Evolutionary conservation across 1,140 invertebrate species (phyloP), one percentile per base, ranked within the genome.

Genomic region (Scaptomyza hsui): DNA sequence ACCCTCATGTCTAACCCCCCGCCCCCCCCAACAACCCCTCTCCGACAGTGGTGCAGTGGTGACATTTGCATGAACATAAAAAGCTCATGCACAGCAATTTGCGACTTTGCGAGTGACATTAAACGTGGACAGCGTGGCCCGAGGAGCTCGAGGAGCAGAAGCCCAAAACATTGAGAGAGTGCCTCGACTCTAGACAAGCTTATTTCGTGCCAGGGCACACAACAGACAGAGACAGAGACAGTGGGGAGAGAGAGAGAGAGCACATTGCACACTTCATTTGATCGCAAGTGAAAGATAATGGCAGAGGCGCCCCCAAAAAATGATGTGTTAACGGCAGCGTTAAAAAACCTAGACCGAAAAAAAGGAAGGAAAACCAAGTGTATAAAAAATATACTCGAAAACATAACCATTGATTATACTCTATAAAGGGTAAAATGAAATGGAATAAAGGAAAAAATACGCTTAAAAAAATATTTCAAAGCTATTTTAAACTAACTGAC

Each of bases 21-120:
- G 0, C 6, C 9, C 18, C 6, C 13, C 15, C 15, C 18, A 19
- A 10, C 32, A 6, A 29, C n/a, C 24, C 9, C 18, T 16, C 13
- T n/a, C n/a, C n/a, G n/a, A n/a, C n/a, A n/a, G n/a, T n/a, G 67
- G 47, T 86, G 82, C 82, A 88, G 65, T 86, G 82, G 83, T 88
- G 82, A 86, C 82, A 89, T 88, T 88, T 88, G 82, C 82, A 89
- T 89, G 83, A 88, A 88, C 82, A 88, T 88, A 89, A 89, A 88
- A 88, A 88, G 82, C 82, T 89, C 82, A 88, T 88, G 83, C 82
- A 88, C 78, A 88, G 78, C 82, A 88, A 88, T 88, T 88, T 88
- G 82, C 83, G 82, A 88, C 82, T 88, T 89, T 88, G 83, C 82
- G 78, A 88, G 71, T 88, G 83, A 88, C 82, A 88, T 88, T 88